phyloP scores from a whole-genome alignment of 1,140 invertebrate species.

The Euborellia annulipes region DNA sequence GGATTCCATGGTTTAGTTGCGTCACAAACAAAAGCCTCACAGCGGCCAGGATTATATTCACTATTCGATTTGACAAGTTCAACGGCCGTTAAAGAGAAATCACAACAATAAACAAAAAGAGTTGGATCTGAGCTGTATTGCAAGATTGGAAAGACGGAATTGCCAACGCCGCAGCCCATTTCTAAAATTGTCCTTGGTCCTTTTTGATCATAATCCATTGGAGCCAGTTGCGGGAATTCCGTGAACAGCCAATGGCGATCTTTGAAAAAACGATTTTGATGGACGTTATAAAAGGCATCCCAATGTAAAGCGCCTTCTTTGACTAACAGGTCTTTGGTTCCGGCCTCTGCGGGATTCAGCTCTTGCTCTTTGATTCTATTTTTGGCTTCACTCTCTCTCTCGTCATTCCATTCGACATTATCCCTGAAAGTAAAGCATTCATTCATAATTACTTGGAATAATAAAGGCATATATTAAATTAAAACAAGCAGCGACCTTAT shows the following conservation, averaged over 20 bases:
- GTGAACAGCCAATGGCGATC: conserved; percentile 96
- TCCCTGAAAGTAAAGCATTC: conserved; percentile 51
- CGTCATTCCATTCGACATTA: conserved; percentile 81
- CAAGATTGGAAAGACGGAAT: conserved; percentile 88
- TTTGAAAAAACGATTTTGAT: conserved; percentile 96
- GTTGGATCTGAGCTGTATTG: conserved; percentile 62
- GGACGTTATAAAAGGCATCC: conserved; percentile 88
- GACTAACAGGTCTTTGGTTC: conserved; percentile 54
- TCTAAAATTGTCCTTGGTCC: conserved; percentile 53
- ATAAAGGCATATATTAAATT: conserved; percentile 5
- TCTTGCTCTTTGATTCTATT: conserved; percentile 65
- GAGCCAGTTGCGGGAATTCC: conserved; percentile 87
- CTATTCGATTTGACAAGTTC: conserved; percentile 65
- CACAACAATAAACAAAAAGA: conserved; percentile 86
- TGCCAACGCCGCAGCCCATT: conserved; percentile 94
- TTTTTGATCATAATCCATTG: conserved; percentile 27
- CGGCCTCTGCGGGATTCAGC: conserved; percentile 37
- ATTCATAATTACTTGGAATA: neutral
- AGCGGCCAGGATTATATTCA: conserved; percentile 55
- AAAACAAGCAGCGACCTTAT: neutral
- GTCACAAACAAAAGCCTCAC: conserved; percentile 86
- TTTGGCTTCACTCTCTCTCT: conserved; percentile 57
- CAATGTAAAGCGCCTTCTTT: conserved; percentile 68
- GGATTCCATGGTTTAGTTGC: conserved; percentile 51
- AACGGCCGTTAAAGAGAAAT: conserved; percentile 87